Conservation (phyloP, 2,113 vertebrate genomes). For the Brienomyrus brachyistius region DNA sequence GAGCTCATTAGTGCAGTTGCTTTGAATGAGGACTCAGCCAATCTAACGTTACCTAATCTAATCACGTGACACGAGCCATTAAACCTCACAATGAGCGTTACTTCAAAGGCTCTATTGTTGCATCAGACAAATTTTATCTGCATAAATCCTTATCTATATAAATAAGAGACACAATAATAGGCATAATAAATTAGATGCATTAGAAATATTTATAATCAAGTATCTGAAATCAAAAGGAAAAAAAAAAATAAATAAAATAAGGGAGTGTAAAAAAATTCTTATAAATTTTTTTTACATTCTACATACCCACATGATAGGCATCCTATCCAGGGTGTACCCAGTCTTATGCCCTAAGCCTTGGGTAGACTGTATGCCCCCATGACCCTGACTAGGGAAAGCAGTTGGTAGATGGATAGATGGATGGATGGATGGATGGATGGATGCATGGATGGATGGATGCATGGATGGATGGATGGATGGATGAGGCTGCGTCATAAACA, state of each 20-base stretch:
- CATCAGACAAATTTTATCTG: background rate
- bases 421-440: background rate
- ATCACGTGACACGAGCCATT: background rate
- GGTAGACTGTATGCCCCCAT: background rate
- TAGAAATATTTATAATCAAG: background rate
- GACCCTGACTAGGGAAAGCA: background rate
- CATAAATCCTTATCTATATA: background rate
- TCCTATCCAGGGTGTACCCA: background rate
- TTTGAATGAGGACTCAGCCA: background rate
- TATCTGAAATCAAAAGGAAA: background rate
- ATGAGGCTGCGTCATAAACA: background rate
- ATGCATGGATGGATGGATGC: too few species aligned
- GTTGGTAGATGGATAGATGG: background rate
- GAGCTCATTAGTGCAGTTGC: background rate
- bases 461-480: background rate
- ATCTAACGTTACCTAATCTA: background rate
- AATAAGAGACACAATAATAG: background rate
- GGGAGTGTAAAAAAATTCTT: background rate
- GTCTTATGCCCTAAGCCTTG: background rate
- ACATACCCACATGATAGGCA: background rate
- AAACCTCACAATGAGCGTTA: background rate
- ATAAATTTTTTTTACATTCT: background rate
- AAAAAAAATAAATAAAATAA: background rate
- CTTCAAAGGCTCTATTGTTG: background rate
- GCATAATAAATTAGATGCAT: background rate